Percentiles rank a stretch among this genome's conserved stretches.
Conservation (phyloP, 1,140 invertebrate genomes). For the Rhyzopertha dominica region DNA sequence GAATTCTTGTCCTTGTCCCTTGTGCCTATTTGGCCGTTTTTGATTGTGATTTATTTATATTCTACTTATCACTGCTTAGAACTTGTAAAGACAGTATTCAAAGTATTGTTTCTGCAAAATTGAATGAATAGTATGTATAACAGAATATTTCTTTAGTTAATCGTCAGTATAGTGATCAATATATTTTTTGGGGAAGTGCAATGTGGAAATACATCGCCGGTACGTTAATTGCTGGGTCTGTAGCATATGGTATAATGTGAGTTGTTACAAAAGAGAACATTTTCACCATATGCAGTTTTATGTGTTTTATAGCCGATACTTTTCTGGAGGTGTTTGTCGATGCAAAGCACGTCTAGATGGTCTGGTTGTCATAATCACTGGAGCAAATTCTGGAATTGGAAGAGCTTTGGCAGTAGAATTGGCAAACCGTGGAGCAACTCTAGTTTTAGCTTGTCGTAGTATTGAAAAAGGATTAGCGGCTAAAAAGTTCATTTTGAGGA, state of each 20-base stretch:
- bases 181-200: no score
- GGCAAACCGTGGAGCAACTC: constrained; percentile 43
- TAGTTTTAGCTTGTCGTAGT: constrained; percentile 53
- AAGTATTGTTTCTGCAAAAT: no score
- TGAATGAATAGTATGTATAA: no score
- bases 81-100: no score
- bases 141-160: no score
- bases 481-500: constrained; percentile 42
- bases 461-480: constrained; percentile 46
- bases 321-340: constrained; percentile 41
- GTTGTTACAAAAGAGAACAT: constrained; percentile 17
- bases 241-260: constrained; percentile 36
- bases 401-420: constrained; percentile 51
- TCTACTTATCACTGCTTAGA: no score
- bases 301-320: constrained; percentile 35
- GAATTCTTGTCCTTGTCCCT: no score
- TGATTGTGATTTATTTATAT: no score
- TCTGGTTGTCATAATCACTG: constrained; percentile 57
- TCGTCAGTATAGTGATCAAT: no score
- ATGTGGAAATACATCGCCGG: constrained; percentile 40
- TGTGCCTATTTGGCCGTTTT: no score
- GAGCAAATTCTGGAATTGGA: constrained; percentile 58
- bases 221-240: constrained; percentile 30
- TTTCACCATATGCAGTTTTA: constrained; percentile 6
- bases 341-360: constrained; percentile 45